A percentile compares a stretch with the other conserved stretches of the same genome.
Evolutionary conservation across 2,797 vertebrate species (phyloP).

Genomic region (Spondyliosoma cantharus): DNA sequence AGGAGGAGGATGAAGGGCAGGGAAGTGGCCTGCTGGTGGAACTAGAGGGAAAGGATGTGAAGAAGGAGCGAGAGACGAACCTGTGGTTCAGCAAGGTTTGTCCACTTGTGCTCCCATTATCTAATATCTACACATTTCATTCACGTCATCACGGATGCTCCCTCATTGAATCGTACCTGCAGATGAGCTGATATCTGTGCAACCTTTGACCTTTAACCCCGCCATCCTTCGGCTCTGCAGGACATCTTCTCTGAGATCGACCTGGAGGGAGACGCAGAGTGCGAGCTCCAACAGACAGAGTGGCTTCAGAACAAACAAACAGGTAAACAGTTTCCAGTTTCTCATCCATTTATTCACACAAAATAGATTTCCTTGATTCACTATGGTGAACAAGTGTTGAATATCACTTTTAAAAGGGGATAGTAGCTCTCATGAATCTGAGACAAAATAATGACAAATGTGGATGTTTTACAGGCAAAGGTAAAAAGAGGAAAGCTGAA

Average conservation of each 20-base stretch:
- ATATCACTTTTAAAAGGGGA: not conserved
- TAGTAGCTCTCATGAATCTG: not conserved
- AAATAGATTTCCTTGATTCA: not conserved
- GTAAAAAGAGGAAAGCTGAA: conserved; percentile 81
- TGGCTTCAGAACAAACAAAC: conserved; percentile 75
- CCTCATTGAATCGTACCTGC: not conserved
- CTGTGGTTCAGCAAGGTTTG: conserved; percentile 93
- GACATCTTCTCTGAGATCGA: conserved; percentile 90
- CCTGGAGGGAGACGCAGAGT: conserved; percentile 88
- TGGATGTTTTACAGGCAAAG: conserved; percentile 54
- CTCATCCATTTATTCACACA: not conserved
- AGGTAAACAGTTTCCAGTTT: conserved; percentile 34
- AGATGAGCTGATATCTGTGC: not conserved
- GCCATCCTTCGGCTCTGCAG: conserved; percentile 70
- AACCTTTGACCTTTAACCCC: not conserved
- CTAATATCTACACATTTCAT: not conserved
- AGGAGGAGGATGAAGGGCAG: conserved; percentile 78
- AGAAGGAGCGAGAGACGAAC: conserved; percentile 85
- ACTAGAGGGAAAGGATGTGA: conserved; percentile 88
- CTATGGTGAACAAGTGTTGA: not conserved
- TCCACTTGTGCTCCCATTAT: too few relatives aligned
- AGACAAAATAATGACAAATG: not conserved
- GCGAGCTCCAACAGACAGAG: conserved; percentile 89
- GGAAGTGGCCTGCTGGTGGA: conserved; percentile 89
- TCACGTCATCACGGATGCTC: not conserved